These are phyloP conservation scores for Sebastes cheni DNA, from an alignment of 2,797 vertebrate genomes.

Conservation along the genomic window DNA sequence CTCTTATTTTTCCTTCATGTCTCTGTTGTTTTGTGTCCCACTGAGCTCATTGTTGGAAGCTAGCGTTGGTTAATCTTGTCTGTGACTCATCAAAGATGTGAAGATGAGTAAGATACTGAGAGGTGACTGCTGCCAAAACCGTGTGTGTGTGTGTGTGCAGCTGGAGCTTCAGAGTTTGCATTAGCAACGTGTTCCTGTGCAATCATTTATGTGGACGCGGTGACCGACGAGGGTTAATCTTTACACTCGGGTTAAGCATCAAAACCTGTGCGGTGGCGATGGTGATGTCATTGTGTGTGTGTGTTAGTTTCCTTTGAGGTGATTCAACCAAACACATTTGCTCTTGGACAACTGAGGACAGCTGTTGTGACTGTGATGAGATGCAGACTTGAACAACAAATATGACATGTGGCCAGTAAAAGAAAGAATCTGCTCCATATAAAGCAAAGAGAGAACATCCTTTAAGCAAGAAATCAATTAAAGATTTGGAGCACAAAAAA, in stretches of 20 bases:
- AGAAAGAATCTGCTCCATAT: background rate
- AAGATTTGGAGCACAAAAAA: background rate
- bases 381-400: constrained; percentile 29
- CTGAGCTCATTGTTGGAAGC: constrained; percentile 61
- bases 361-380: constrained; percentile 34
- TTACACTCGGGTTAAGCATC: constrained; percentile 37
- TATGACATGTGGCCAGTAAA: constrained; percentile 25
- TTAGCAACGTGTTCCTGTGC: constrained; percentile 6
- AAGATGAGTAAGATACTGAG: constrained; percentile 48
- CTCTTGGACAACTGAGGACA: background rate
- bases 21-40: constrained; percentile 32
- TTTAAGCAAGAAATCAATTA: background rate
- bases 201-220: constrained; percentile 39
- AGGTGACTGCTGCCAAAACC: constrained; percentile 26
- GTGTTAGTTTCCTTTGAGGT: constrained; percentile 12
- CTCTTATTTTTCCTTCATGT: constrained; percentile 1
- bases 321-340: constrained; percentile 18
- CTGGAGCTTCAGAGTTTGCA: background rate
- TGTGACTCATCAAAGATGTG: constrained; percentile 65
- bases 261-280: background rate
- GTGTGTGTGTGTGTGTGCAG: background rate
- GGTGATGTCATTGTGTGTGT: constrained; percentile 19
- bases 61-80: constrained; percentile 36
- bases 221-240: constrained; percentile 35
- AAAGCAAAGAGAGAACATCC: background rate